Evolutionary conservation across 1,140 invertebrate genomes (phyloP).

Genomic region (Drusus annulatus): DNA sequence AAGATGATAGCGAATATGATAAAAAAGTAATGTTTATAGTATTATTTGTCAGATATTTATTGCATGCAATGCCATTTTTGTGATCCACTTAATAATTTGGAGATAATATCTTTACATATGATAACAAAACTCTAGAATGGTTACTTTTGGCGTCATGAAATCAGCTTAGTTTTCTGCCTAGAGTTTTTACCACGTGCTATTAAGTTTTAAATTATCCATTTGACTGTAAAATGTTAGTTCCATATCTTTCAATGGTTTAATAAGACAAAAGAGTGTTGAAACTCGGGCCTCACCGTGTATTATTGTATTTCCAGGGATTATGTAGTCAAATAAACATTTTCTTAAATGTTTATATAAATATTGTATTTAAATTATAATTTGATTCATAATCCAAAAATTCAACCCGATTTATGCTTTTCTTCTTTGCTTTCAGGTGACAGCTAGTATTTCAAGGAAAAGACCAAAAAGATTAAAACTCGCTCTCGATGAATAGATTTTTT

Average conservation of each 20-base stretch:
- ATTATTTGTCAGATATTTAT: neutral
- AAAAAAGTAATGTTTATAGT: constrained; percentile 21
- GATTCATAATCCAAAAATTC: too few species aligned
- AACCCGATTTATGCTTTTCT: too few species aligned
- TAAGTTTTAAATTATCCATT: neutral
- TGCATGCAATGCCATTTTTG: too few species aligned
- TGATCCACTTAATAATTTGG: too few species aligned
- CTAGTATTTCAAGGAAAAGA: constrained; percentile 19
- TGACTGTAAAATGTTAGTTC: too few species aligned
- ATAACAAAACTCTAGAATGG: too few species aligned
- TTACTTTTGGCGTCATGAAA: neutral
- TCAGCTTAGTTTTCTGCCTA: neutral
- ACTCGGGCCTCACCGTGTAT: neutral
- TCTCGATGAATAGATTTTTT: neutral
- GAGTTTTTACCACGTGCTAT: neutral
- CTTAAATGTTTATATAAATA: neutral
- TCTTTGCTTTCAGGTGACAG: neutral
- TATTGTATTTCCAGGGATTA: too few species aligned
- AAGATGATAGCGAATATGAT: constrained; percentile 32
- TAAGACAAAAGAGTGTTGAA: neutral
- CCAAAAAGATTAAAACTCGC: constrained; percentile 19
- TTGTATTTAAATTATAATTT: neutral
- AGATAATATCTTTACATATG: too few species aligned
- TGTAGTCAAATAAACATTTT: neutral
- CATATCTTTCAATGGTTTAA: too few species aligned